phyloP scores from a whole-genome alignment of 2,797 vertebrate genomes.

The Pseudopleuronectes americanus region DNA sequence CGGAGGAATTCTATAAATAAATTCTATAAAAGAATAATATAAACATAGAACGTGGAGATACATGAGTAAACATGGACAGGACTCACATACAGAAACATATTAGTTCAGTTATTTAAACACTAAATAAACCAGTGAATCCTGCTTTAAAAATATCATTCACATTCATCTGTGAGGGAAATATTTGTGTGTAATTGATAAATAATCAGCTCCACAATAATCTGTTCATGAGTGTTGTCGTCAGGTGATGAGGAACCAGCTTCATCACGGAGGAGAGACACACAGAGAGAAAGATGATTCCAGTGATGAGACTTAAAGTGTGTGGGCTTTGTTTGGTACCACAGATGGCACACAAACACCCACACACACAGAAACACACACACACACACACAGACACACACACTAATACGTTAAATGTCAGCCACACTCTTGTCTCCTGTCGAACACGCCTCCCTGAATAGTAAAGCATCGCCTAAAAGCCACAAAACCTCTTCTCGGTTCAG shows the following conservation, averaged over 20 bases:
- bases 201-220: neutral
- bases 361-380: slow-evolving; percentile 23
- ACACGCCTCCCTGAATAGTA: slow-evolving; percentile 70
- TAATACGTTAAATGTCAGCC: slow-evolving; percentile 70
- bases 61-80: too few species aligned
- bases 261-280: neutral
- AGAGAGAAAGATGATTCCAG: slow-evolving; percentile 10
- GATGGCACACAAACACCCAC: slow-evolving; percentile 20
- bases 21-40: too few species aligned
- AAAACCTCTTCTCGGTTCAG: slow-evolving; percentile 92
- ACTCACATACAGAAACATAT: too few species aligned
- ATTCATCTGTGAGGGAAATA: too few species aligned
- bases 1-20: too few species aligned
- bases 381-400: neutral
- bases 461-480: slow-evolving; percentile 85
- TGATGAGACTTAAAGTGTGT: slow-evolving; percentile 55
- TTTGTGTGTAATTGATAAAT: neutral
- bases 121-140: too few species aligned
- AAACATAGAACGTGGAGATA: too few species aligned
- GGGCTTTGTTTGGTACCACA: slow-evolving; percentile 57
- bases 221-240: neutral
- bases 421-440: slow-evolving; percentile 44
- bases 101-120: too few species aligned
- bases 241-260: slow-evolving; percentile 8
- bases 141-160: too few species aligned